These are phyloP conservation scores for Tipula helvola DNA, from an alignment of 2,888 invertebrate genomes.

Conservation along the genomic window DNA sequence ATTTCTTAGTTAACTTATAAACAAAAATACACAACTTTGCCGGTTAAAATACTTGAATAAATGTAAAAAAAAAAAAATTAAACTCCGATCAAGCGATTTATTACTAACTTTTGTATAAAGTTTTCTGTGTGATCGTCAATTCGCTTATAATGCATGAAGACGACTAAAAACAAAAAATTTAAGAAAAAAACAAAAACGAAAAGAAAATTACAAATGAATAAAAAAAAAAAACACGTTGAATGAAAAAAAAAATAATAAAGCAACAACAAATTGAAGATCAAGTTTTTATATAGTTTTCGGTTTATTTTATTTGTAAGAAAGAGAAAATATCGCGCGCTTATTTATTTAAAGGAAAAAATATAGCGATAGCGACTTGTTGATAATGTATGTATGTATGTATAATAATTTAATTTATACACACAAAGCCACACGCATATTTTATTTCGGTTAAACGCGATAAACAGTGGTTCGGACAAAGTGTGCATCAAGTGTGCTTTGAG, in stretches of 20 bases:
- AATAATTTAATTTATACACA: background rate
- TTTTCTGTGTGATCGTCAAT: background rate
- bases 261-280: constrained; percentile 4
- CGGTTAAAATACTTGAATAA: background rate
- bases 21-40: background rate
- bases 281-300: background rate
- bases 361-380: background rate
- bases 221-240: background rate
- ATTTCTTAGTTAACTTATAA: background rate
- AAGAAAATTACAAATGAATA: background rate
- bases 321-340: background rate
- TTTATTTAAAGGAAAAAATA: background rate
- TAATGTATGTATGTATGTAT: background rate
- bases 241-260: background rate
- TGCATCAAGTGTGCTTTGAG: background rate
- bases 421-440: background rate
- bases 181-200: background rate
- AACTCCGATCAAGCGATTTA: background rate
- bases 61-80: background rate
- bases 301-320: background rate
- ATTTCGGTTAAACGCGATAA: background rate
- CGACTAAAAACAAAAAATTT: background rate
- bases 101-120: background rate
- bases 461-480: background rate
- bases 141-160: background rate